A percentile compares a stretch with the other conserved stretches of the same genome.
phyloP scores from a whole-genome alignment of 2,888 invertebrate species.

The Lissocephala sabroskyi region DNA sequence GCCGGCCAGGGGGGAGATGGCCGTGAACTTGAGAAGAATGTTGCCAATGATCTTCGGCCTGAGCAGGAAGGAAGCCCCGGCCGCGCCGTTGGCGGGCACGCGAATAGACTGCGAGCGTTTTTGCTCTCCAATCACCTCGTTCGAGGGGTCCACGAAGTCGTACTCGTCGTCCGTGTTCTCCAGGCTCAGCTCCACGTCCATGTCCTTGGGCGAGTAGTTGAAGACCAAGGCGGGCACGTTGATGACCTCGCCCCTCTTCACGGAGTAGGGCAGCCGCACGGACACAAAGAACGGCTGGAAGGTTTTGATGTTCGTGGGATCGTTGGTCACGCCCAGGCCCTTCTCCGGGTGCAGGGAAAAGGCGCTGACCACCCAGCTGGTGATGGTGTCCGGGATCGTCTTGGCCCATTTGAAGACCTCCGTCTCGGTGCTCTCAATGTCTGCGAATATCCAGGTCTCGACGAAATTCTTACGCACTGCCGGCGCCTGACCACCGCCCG shows the following conservation, averaged over 20 bases:
- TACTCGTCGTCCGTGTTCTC: slow-evolving; percentile 84
- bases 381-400: slow-evolving; percentile 84
- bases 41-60: slow-evolving; percentile 82
- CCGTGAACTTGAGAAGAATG: slow-evolving; percentile 82
- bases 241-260: slow-evolving; percentile 92
- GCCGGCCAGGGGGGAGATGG: slow-evolving; percentile 83
- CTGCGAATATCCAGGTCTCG: slow-evolving; percentile 80
- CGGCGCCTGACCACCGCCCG: slow-evolving; percentile 11
- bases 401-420: slow-evolving; percentile 65
- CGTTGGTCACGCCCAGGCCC: slow-evolving; percentile 83
- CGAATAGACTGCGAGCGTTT: slow-evolving; percentile 80
- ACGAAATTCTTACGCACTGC: slow-evolving; percentile 77
- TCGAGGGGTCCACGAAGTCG: slow-evolving; percentile 89
- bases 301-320: slow-evolving; percentile 79
- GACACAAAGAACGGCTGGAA: slow-evolving; percentile 88
- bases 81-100: slow-evolving; percentile 80
- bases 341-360: slow-evolving; percentile 83
- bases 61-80: slow-evolving; percentile 87
- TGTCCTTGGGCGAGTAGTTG: slow-evolving; percentile 86
- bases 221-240: slow-evolving; percentile 89
- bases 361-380: slow-evolving; percentile 86
- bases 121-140: slow-evolving; percentile 89
- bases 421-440: slow-evolving; percentile 65
- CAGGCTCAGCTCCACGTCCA: slow-evolving; percentile 85
- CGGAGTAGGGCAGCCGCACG: slow-evolving; percentile 88